Percentiles rank a stretch among this genome's conserved stretches.
Conservation (phyloP, 2,888 invertebrate genomes). For the Cephus pulcher region DNA sequence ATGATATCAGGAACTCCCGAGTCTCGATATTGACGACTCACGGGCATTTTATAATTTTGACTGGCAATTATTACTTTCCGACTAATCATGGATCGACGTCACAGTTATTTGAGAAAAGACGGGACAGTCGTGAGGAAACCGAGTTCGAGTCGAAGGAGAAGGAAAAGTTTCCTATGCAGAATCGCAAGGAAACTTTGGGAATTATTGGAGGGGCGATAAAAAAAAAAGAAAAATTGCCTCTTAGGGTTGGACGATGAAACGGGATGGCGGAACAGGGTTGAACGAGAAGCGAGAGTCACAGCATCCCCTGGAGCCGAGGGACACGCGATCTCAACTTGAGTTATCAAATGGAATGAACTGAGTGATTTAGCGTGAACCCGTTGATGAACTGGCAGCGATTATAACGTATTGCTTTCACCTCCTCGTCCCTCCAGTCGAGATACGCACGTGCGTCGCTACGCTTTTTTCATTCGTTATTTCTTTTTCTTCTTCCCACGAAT, state of each 20-base stretch:
- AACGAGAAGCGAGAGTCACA: constrained; percentile 3
- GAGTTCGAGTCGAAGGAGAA: background rate
- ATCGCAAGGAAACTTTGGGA: constrained; percentile 19
- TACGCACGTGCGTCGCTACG: background rate
- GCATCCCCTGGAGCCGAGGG: constrained; percentile 19
- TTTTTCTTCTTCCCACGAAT: background rate
- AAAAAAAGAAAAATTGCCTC: constrained; percentile 16
- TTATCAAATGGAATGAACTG: constrained; percentile 23
- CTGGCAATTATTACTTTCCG: background rate
- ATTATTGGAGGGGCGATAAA: constrained; percentile 21
- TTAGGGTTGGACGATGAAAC: background rate
- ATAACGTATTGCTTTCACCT: constrained; percentile 12
- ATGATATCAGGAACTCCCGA: background rate
- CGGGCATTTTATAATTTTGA: background rate
- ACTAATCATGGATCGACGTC: background rate
- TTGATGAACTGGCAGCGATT: constrained; percentile 22
- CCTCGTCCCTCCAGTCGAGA: background rate
- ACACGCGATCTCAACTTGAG: constrained; percentile 22
- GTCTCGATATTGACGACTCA: background rate
- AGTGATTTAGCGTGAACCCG: constrained; percentile 23
- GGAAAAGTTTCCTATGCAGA: constrained; percentile 20
- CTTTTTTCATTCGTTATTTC: background rate
- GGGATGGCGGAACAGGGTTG: constrained; percentile 8
- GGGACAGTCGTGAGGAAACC: background rate
- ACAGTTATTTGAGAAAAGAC: background rate